Evolutionary conservation across 2,888 invertebrate genomes (phyloP), one percentile per base, ranked within the genome.

Genomic region (Cynaeus angustus): DNA sequence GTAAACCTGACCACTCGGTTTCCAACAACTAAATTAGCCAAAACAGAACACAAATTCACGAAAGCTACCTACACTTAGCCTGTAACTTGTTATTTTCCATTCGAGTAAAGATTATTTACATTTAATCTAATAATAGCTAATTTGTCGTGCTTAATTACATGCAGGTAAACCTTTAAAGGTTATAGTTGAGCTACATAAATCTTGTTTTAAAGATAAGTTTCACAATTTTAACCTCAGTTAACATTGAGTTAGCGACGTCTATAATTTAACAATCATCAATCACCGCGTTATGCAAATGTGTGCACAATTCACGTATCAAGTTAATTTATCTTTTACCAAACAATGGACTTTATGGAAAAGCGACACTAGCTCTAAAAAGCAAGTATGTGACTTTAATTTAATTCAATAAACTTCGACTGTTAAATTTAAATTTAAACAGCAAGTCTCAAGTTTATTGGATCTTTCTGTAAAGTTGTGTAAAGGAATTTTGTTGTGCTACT

Each of bases 201-300:
- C 46, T 46, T 10, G 58, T 61, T 62, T 50, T 50, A 12, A 41
- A 50, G 62, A 62, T 62, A 33, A 33, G 33, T 7, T 33, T n/a
- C n/a, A 10, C 48, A 43, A 1, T 50, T 7, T 16, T 16, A 50
- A 28, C 14, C 10, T 7, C 38, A 16, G 21, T 62, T 61, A 58
- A 61, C 50, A 59, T 46, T 61, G 13, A 38, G 37, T 30, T 62
- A 50, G 48, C 62, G 62, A 62, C 62, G 62, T 26, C 62, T 62
- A 62, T 62, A 62, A 50, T 62, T 62, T 50, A 38, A 48, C 37
- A 62, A 50, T 50, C 62, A 50, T 62, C 50, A 62, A 62, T 62
- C 62, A 62, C 38, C 14, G 30, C 8, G 8, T 30, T 37, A 62
- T 62, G 62, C 62, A 62, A 62, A 62, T 62, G 48, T 46, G 9